Evolutionary conservation across 2,113 vertebrate species (phyloP).

Genomic region (Lepisosteus osseus): DNA sequence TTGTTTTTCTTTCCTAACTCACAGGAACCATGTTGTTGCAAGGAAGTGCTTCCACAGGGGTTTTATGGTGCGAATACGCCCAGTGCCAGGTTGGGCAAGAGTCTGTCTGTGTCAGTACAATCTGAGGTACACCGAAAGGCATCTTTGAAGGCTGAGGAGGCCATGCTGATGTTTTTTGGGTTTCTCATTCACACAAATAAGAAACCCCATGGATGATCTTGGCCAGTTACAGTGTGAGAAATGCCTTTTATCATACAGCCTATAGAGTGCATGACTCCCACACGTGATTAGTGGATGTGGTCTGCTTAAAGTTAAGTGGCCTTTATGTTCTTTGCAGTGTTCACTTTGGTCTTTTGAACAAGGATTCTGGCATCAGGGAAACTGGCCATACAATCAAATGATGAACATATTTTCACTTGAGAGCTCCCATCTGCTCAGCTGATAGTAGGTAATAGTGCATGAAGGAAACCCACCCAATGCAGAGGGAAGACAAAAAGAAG

Average conservation of each 20-base stretch:
- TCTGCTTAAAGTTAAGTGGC: neutral
- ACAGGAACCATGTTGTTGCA: too few relatives aligned
- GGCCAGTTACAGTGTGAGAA: neutral
- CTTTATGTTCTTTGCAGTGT: neutral
- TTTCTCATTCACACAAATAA: neutral
- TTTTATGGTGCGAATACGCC: too few relatives aligned
- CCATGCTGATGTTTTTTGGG: neutral
- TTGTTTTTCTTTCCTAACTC: too few relatives aligned
- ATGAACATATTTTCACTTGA: slow-evolving; percentile 1
- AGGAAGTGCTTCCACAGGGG: too few relatives aligned
- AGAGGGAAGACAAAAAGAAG: neutral
- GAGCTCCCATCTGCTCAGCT: slow-evolving; percentile 4
- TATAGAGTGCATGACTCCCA: neutral
- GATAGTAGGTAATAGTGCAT: neutral
- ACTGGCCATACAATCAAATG: neutral
- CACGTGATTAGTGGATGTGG: neutral
- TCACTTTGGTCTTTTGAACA: neutral
- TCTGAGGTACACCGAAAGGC: too few relatives aligned
- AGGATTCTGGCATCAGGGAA: neutral
- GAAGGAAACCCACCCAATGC: neutral
- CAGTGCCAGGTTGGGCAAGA: too few relatives aligned
- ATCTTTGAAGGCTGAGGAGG: neutral
- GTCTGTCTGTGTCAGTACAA: neutral
- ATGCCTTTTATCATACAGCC: neutral
- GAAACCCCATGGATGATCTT: neutral